phyloP scores from a whole-genome alignment of 2,888 invertebrate species.

The Druceiella hillmani region DNA sequence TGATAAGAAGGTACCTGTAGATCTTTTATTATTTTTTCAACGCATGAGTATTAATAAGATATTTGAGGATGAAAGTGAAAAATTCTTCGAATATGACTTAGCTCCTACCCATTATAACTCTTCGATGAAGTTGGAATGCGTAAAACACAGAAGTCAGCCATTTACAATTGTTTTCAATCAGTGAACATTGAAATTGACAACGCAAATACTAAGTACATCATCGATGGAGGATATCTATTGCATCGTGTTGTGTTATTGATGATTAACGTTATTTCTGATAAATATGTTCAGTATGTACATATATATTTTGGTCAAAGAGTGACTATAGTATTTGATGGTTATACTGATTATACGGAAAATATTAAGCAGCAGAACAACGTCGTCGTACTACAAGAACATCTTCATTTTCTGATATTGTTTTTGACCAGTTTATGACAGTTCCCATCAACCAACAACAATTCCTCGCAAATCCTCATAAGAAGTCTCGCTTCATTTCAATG shows the following conservation, averaged over 20 bases:
- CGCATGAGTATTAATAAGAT: slow-evolving; percentile 26
- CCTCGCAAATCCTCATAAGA: slow-evolving; percentile 28
- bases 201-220: slow-evolving; percentile 23
- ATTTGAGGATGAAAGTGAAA: slow-evolving; percentile 25
- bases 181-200: too few species aligned
- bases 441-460: slow-evolving; percentile 24
- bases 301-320: slow-evolving; percentile 24
- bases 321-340: slow-evolving; percentile 28
- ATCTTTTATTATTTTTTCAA: slow-evolving; percentile 27
- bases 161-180: too few species aligned
- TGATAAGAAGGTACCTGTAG: slow-evolving; percentile 1
- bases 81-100: too few species aligned
- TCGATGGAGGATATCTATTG: slow-evolving; percentile 26
- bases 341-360: slow-evolving; percentile 25
- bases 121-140: slow-evolving; percentile 9
- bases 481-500: slow-evolving; percentile 29
- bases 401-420: slow-evolving; percentile 26
- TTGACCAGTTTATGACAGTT: slow-evolving; percentile 28
- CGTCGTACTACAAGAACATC: slow-evolving; percentile 23
- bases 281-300: slow-evolving; percentile 25
- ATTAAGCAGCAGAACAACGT: slow-evolving; percentile 26
- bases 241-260: slow-evolving; percentile 25
- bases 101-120: too few species aligned
- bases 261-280: too few species aligned
- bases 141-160: slow-evolving; percentile 11